Percentiles rank a stretch among this genome's conserved stretches.
phyloP scores from a whole-genome alignment of 2,888 invertebrate genomes.

The Lochmaea crataegi region DNA sequence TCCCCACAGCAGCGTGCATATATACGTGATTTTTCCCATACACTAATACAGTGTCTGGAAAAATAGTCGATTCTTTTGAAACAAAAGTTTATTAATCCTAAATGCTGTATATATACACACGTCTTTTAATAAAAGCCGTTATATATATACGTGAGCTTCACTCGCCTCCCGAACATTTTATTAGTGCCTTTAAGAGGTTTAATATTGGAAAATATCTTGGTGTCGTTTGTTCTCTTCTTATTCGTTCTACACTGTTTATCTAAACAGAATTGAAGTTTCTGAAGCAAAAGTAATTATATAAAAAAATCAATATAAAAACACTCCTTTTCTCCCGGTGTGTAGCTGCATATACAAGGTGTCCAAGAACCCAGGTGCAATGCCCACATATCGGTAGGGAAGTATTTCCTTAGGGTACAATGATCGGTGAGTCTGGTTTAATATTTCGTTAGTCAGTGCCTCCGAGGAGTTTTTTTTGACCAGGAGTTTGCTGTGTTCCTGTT shows the following conservation, averaged over 20 bases:
- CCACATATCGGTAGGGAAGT: too few species aligned
- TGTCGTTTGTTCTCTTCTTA: neutral
- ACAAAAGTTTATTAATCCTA: constrained; percentile 30
- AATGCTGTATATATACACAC: constrained; percentile 16
- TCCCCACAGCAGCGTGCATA: neutral
- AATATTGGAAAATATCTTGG: constrained; percentile 3
- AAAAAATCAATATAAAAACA: neutral
- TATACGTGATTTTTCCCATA: neutral
- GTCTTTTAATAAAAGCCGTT: constrained; percentile 26
- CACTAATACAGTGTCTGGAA: too few species aligned
- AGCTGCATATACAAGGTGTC: too few species aligned
- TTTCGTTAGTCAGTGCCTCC: too few species aligned
- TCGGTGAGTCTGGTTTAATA: too few species aligned
- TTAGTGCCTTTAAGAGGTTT: constrained; percentile 13
- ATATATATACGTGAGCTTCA: constrained; percentile 25
- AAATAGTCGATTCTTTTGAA: constrained; percentile 23
- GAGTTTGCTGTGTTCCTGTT: too few species aligned
- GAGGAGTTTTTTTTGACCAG: too few species aligned
- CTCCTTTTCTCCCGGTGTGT: neutral
- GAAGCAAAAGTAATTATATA: neutral
- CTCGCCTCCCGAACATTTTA: constrained; percentile 21
- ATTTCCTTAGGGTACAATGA: too few species aligned
- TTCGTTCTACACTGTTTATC: neutral
- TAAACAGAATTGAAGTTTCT: neutral
- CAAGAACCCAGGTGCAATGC: too few species aligned